A percentile compares a stretch with the other conserved stretches of the same genome.
These are phyloP conservation scores for Chloroceryle aenea DNA, from an alignment of 2,113 vertebrate species.

Conservation along the genomic window DNA sequence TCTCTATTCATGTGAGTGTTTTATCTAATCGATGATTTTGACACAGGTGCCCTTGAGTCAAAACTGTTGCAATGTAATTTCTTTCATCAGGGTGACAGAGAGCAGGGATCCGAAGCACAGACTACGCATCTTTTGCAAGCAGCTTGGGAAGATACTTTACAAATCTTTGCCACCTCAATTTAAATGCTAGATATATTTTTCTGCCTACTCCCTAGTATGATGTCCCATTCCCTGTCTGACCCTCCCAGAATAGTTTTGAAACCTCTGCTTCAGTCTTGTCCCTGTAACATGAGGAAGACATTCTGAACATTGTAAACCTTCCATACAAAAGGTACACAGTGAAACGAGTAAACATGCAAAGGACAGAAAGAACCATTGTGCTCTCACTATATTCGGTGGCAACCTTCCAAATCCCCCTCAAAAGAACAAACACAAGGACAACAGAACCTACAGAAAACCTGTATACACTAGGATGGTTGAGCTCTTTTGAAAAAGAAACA, in stretches of 20 bases:
- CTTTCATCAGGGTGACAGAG: background rate
- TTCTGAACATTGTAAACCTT: background rate
- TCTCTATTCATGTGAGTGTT: background rate
- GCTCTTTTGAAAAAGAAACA: background rate
- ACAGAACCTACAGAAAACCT: background rate
- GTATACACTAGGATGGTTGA: rapidly evolving
- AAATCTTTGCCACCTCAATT: background rate
- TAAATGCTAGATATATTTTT: background rate
- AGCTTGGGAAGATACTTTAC: background rate
- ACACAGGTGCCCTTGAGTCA: background rate
- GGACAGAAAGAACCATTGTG: background rate
- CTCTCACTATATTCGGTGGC: background rate
- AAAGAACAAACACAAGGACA: background rate
- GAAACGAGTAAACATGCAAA: rapidly evolving
- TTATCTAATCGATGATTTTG: background rate
- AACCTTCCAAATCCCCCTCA: rapidly evolving
- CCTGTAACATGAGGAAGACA: rapidly evolving
- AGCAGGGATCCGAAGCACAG: background rate
- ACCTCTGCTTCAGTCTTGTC: background rate
- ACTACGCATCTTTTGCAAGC: background rate
- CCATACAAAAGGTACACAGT: background rate
- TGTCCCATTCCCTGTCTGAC: background rate
- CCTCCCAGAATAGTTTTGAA: background rate
- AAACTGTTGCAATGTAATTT: background rate
- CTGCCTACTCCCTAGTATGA: rapidly evolving